Evolutionary conservation across 2,888 invertebrate genomes (phyloP).

Genomic region (Apamea monoglypha): DNA sequence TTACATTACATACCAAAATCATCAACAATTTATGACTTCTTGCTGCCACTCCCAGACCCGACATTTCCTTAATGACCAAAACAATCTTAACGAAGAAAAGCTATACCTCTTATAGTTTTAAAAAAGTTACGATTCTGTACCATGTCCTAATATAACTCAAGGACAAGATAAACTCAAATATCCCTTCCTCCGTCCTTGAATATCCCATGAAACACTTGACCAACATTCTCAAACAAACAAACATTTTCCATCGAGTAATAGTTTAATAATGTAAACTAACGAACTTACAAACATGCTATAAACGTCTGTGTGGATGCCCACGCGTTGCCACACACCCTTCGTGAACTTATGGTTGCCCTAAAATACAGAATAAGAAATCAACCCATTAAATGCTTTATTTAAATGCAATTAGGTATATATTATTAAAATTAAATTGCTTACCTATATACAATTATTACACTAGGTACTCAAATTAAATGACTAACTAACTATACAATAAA

Average conservation of each 20-base stretch:
- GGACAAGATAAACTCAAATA: slow-evolving; percentile 8
- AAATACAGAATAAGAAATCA: not conserved
- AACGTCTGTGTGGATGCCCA: slow-evolving; percentile 68
- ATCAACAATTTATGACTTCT: not conserved
- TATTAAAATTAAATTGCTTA: not conserved
- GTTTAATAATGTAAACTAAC: slow-evolving; percentile 66
- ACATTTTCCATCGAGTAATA: slow-evolving; percentile 63
- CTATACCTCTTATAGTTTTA: too few relatives aligned
- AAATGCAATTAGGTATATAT: not conserved
- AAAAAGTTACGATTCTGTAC: not conserved
- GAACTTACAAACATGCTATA: slow-evolving; percentile 62
- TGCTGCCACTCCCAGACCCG: not conserved
- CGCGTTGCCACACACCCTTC: slow-evolving; percentile 71
- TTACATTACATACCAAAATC: not conserved
- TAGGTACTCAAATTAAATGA: not conserved
- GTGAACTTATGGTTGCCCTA: slow-evolving; percentile 52
- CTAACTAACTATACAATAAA: not conserved
- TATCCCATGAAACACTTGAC: slow-evolving; percentile 43
- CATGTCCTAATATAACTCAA: slow-evolving; percentile 16
- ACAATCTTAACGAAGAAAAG: not conserved
- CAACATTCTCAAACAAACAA: slow-evolving; percentile 59
- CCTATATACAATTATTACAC: not conserved
- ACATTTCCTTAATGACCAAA: not conserved
- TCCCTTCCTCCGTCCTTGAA: slow-evolving; percentile 39
- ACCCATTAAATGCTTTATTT: not conserved